A percentile compares a stretch with the other conserved stretches of the same genome.
Evolutionary conservation across 2,113 vertebrate species (phyloP).

Genomic region (Python bivittatus): DNA sequence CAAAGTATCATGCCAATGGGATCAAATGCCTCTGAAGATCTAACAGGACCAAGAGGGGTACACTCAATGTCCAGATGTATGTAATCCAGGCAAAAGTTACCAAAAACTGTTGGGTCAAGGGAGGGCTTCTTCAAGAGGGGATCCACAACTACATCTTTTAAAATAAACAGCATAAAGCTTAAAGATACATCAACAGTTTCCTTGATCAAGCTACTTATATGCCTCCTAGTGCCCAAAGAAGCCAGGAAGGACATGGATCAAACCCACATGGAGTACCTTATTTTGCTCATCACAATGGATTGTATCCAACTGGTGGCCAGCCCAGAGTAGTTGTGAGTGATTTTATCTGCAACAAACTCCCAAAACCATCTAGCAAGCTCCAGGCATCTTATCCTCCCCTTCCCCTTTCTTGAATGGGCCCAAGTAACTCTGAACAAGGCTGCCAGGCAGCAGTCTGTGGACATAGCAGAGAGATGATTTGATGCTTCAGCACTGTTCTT

Average conservation of each 20-base stretch:
- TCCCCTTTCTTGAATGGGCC: too few relatives aligned
- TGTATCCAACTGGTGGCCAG: background rate
- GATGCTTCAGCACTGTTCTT: too few relatives aligned
- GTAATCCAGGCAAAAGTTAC: background rate
- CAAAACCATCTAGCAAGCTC: too few relatives aligned
- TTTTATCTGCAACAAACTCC: too few relatives aligned
- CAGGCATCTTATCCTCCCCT: too few relatives aligned
- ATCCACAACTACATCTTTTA: background rate
- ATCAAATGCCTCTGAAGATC: background rate
- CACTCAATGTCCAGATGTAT: background rate
- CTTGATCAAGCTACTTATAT: background rate
- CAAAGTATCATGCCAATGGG: background rate
- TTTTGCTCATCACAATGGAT: background rate
- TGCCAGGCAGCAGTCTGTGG: too few relatives aligned
- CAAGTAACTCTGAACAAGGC: too few relatives aligned
- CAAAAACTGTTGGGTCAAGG: background rate
- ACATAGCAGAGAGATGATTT: too few relatives aligned
- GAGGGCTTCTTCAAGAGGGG: background rate
- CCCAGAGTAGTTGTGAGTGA: too few relatives aligned
- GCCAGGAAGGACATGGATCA: background rate
- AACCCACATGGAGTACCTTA: background rate
- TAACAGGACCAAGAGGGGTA: background rate
- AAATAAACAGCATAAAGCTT: background rate
- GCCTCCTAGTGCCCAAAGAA: background rate
- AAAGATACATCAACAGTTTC: background rate